Evolutionary conservation across 1,140 invertebrate species (phyloP), one percentile per base, ranked within the genome.

Genomic region (Ceratina calcarata): DNA sequence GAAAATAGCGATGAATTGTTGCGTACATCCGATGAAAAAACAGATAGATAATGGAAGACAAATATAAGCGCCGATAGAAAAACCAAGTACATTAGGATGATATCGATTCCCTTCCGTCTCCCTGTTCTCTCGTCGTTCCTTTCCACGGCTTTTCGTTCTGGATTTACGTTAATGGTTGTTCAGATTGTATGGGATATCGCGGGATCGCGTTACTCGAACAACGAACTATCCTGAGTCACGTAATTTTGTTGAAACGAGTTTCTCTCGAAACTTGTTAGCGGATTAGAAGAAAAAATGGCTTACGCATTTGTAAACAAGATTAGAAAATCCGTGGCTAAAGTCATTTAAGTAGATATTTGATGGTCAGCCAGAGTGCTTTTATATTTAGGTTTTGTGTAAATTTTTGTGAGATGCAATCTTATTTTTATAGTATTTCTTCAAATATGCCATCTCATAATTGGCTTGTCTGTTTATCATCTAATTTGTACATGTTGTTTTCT

Each of bases 151-250:
- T 27, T 69, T 62, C 58, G 53, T 57, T 81, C 62, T 61, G 72
- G 72, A 82, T 89, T 89, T 86, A 85, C 77, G 82, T 62, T 87
- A 88, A 89, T 88, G 85, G 81, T 82, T 61, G 74, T 77, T 51
- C 75, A 64, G 22, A 16, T 15, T 79, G 24, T 72, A 68, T 66
- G 61, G 58, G 78, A 66, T 67, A 82, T 61, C 65, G 72, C 69
- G 76, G 80, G 65, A 87, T 87, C 80, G 74, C 69, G 79, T 87
- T 87, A 86, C 75, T 68, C 80, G 78, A 72, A 70, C 68, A 57
- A 27, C 69, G 53, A 66, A 67, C 69, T 51, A 82, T 53, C 76
- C 62, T 68, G 68, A 70, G 58, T 78, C 70, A 45, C 37, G 76
- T 80, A 77, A 86, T 83, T 85, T 37, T 60, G 37, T 62, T 69